Percentiles rank a stretch among this genome's conserved stretches.
Conservation (phyloP, 2,113 vertebrate genomes). For the Amphilophus citrinellus region DNA sequence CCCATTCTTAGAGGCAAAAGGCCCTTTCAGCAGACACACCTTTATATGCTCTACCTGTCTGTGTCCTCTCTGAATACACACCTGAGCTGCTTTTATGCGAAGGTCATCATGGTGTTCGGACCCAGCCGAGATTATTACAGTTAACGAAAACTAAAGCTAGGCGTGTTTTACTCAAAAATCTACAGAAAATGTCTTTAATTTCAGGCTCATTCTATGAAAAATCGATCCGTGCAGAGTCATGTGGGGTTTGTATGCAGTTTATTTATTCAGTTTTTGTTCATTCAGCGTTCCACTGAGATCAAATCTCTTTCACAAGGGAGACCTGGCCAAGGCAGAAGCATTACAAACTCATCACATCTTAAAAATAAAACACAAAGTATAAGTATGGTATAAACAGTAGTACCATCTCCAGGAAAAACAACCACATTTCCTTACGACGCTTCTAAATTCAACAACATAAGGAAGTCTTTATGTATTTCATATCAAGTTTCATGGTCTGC, state of each 20-base stretch:
- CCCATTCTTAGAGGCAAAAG: not conserved
- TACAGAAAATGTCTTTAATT: not conserved
- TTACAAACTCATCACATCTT: not conserved
- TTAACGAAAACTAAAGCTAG: not conserved
- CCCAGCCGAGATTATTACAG: not conserved
- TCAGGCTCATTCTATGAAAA: not conserved
- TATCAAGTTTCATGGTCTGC: too few species aligned
- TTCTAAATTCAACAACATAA: too few species aligned
- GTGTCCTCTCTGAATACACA: not conserved
- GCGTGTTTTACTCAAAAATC: not conserved
- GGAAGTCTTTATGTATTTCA: too few species aligned
- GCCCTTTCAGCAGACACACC: not conserved
- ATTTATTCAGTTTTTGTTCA: not conserved
- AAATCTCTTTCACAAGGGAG: too few species aligned
- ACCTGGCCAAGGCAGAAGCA: too few species aligned
- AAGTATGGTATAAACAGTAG: not conserved
- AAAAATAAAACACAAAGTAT: not conserved
- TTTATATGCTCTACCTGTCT: not conserved
- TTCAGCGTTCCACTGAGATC: not conserved
- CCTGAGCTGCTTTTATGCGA: not conserved
- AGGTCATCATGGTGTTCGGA: not conserved
- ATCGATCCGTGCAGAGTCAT: not conserved
- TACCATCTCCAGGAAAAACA: not conserved
- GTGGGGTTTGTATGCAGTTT: not conserved
- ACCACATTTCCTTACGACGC: not conserved